phyloP scores from a whole-genome alignment of 1,140 invertebrate genomes.

The Pinna nobilis region DNA sequence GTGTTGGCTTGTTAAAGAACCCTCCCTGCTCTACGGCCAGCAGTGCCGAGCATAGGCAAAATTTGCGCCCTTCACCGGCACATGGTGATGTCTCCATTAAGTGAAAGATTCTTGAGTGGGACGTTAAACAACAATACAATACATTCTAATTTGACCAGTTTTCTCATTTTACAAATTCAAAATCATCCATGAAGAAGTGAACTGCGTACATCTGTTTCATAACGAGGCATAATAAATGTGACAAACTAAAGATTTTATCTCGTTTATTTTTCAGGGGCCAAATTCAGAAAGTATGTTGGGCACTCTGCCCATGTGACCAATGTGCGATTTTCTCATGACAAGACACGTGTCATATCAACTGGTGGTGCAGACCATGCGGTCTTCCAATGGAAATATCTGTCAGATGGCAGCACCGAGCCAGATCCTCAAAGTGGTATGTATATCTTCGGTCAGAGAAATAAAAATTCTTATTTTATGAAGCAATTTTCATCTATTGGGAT shows the following conservation, averaged over 20 bases:
- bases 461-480: too few species aligned
- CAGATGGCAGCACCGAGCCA: conserved; percentile 56
- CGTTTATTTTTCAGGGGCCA: conserved; percentile 67
- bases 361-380: conserved; percentile 75
- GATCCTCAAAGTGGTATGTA: conserved; percentile 62
- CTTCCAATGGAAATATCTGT: conserved; percentile 73
- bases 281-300: conserved; percentile 74
- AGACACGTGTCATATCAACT: conserved; percentile 68
- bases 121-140: too few species aligned
- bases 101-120: too few species aligned
- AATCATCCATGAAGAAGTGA: not conserved
- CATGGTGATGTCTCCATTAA: too few species aligned
- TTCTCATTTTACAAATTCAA: too few species aligned
- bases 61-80: too few species aligned
- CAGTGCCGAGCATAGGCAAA: too few species aligned
- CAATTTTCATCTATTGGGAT: too few species aligned
- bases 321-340: conserved; percentile 72
- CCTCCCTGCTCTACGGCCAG: too few species aligned
- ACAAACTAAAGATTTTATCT: not conserved
- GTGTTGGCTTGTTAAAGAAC: too few species aligned
- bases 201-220: not conserved
- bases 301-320: conserved; percentile 76
- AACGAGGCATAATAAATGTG: not conserved
- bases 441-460: too few species aligned
- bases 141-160: not conserved